Evolutionary conservation across 1,140 invertebrate genomes (phyloP), one percentile per base, ranked within the genome.

Genomic region (Achroia grisella): DNA sequence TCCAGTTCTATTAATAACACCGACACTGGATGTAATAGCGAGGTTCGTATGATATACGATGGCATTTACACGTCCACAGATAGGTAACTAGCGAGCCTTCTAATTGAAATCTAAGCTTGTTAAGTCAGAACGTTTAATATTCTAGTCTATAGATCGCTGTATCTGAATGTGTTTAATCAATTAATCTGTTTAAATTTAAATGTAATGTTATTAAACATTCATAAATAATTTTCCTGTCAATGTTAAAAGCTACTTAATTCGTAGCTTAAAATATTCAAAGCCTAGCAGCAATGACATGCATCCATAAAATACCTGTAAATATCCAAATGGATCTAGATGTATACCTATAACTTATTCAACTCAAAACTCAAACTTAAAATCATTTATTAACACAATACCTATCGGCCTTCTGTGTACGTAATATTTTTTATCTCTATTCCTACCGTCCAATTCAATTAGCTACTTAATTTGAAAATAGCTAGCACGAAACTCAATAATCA

Each of bases 1-100:
- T 62, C 56, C 48, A 57, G 59, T 55, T 60, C 60, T 70, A 69
- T 62, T 63, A 66, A 65, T 71, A 74, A 55, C 56, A 30, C 45
- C 44, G 61, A 54, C 60, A 66, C 41, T 61, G 50, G 35, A 52
- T 58, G 52, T 62, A 66, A 61, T 62, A 61, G 49, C 50, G 48
- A 59, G 59, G 55, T 71, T 42, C 42, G 50, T 28, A 54, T 58
- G 56, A 61, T 61, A 56, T 58, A 61, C 46, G 37, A 42, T 52
- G 52, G 49, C 43, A 45, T 53, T 56, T 52, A 54, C 50, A 49
- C 52, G 56, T 51, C 53, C 52, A 2, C 10, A 37, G 35, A 37
- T 37, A 37, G 14, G 35, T 37, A 17, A 23, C 17, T 17, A 44
- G 39, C 40, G 48, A 48, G 34, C 46, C 39, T 55, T 56, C 58